Base-by-base conservation (phyloP, 2,888 invertebrate species). In the Girardia tigrina region DNA sequence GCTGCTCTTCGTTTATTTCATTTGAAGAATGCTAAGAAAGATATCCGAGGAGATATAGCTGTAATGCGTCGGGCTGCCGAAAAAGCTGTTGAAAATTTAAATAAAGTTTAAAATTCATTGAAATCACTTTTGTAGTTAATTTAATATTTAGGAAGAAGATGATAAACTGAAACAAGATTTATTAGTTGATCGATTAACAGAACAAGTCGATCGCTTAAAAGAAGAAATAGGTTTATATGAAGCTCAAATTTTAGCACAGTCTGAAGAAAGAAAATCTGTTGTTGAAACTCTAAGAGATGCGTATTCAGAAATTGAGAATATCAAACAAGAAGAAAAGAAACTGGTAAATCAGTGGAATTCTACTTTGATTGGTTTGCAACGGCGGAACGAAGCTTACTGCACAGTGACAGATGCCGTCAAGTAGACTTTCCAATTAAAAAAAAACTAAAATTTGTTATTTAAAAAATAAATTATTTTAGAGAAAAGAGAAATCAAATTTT, bases 281-380 rank as follows among this genome's bases (percentile, higher is more conserved):
- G 81, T 81, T 74, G 82, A 82, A 29, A 81, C 82, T 1, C 78
- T 84, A 20, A 78, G 80, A 76, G 84, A 84, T 76, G 84, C 84
- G 28, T 80, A 82, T 78, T 82, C 83, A 82, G 84, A 84, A 78
- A 83, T 84, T 70, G 83, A 84, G 81, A 82, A 82, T 72, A 56
- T 77, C 20, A 80, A 80, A 36, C 77, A 84, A 76, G 84, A 84
- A 79, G 83, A 83, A 80, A 83, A 83, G 78, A 83, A 83, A 79
- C 78, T 84, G 71, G 83, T 81, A 77, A 82, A 83, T 78, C 83
- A 84, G 78, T 84, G 84, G 84, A 82, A 81, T 77, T 83, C 82
- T 79, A 82, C 82, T 79, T 78, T 84, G 77, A 83, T 84, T 76
- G 84, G 84, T 28, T 83, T 84, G 82, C 80, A 81, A 77, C 78